Conservation (phyloP, 2,113 vertebrate species). For the Ctenodactylus gundi region DNA sequence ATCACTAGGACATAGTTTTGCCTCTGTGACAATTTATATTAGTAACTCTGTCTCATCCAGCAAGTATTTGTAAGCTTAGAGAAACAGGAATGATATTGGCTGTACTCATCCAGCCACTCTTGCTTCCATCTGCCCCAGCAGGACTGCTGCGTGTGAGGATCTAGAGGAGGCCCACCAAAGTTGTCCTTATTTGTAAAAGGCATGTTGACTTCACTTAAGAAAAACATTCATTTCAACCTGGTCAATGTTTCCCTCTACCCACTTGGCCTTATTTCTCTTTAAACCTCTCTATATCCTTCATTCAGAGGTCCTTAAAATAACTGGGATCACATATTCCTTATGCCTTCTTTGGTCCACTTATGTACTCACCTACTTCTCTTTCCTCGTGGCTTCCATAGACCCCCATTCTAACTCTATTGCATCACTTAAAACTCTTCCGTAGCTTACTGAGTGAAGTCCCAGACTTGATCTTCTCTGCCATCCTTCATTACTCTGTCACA, state of each 20-base stretch:
- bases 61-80: slow-evolving; percentile 17
- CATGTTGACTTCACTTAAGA: neutral
- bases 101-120: slow-evolving; percentile 23
- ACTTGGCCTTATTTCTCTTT: slow-evolving; percentile 31
- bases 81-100: neutral
- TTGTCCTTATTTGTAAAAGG: neutral
- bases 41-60: slow-evolving; percentile 61
- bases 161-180: neutral
- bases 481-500: neutral
- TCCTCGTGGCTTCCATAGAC: neutral
- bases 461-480: neutral
- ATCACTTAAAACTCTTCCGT: neutral
- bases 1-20: slow-evolving; percentile 31
- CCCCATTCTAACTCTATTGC: slow-evolving; percentile 17
- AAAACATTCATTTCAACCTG: neutral
- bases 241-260: neutral
- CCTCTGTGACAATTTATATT: slow-evolving; percentile 62
- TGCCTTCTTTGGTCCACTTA: neutral
- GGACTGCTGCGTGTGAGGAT: neutral
- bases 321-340: neutral
- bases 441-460: neutral
- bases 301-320: slow-evolving; percentile 36
- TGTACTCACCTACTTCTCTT: neutral
- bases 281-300: neutral
- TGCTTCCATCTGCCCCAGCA: neutral